A percentile compares a stretch with the other conserved stretches of the same genome.
Evolutionary conservation across 2,797 vertebrate species (phyloP).

Genomic region (Loriculus beryllinus): DNA sequence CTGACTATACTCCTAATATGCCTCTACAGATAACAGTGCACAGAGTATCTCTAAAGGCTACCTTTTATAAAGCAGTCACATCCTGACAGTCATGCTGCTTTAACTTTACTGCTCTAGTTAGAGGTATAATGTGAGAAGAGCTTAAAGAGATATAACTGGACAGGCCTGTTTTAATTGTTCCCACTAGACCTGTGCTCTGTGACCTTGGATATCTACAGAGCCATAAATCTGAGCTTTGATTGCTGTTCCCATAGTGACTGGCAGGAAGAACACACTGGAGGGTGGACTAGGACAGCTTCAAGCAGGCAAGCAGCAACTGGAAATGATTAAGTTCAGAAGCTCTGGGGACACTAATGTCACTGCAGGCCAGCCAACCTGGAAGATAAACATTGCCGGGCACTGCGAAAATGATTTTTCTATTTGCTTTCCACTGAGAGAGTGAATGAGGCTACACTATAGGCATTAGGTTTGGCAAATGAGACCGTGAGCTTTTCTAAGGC

Average conservation of each 20-base stretch:
- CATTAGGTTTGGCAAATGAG: neutral
- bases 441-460: neutral
- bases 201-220: constrained; percentile 46
- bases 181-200: constrained; percentile 36
- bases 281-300: constrained; percentile 1
- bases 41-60: neutral
- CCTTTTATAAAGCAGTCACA: constrained; percentile 20
- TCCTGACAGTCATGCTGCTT: constrained; percentile 55
- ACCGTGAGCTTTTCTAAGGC: neutral
- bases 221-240: constrained; percentile 61
- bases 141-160: constrained; percentile 52
- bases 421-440: constrained; percentile 32
- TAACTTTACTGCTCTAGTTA: constrained; percentile 53
- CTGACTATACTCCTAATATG: neutral
- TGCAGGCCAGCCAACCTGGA: constrained; percentile 61
- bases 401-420: constrained; percentile 53
- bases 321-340: constrained; percentile 65
- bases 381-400: constrained; percentile 66
- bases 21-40: neutral
- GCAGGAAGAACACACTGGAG: constrained; percentile 40
- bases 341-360: constrained; percentile 61
- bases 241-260: constrained; percentile 63
- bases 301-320: constrained; percentile 55
- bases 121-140: constrained; percentile 33
- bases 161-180: constrained; percentile 63